phyloP scores from a whole-genome alignment of 2,113 vertebrate genomes.

The Prunella himalayana region DNA sequence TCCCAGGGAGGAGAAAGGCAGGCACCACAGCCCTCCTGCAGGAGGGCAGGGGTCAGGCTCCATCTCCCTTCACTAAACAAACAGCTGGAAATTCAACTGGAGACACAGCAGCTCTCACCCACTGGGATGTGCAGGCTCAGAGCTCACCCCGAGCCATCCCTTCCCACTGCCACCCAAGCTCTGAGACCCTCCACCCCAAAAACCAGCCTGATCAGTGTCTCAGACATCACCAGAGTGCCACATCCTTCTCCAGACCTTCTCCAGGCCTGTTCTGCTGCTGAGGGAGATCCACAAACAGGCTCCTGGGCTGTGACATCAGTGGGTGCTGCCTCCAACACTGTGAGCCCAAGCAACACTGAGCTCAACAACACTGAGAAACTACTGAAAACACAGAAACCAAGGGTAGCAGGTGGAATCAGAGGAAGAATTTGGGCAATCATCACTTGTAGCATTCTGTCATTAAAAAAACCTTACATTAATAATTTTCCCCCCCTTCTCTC shows the following conservation, averaged over 20 bases:
- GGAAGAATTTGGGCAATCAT: background rate
- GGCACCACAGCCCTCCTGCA: background rate
- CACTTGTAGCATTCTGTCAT: background rate
- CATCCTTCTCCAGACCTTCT: background rate
- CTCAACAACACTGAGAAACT: background rate
- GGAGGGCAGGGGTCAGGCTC: background rate
- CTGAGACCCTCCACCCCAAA: background rate
- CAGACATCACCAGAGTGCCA: rapidly evolving
- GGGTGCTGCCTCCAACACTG: background rate
- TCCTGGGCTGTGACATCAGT: background rate
- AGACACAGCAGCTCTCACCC: background rate
- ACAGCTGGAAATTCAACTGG: background rate
- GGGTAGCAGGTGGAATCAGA: background rate
- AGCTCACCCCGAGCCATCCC: background rate
- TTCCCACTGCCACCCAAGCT: background rate
- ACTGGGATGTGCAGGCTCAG: background rate
- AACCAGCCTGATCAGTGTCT: rapidly evolving
- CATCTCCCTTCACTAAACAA: background rate
- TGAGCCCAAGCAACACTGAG: background rate
- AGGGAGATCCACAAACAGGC: background rate
- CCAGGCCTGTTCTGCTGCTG: background rate
- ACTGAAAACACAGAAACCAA: background rate
- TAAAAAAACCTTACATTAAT: background rate
- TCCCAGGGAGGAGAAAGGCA: background rate
- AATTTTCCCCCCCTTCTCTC: background rate